Percentiles rank a stretch among this genome's conserved stretches.
These are phyloP conservation scores for Epizoanthus scotinus DNA, from an alignment of 92 coral and sea anemone genomes.

Conservation along the genomic window DNA sequence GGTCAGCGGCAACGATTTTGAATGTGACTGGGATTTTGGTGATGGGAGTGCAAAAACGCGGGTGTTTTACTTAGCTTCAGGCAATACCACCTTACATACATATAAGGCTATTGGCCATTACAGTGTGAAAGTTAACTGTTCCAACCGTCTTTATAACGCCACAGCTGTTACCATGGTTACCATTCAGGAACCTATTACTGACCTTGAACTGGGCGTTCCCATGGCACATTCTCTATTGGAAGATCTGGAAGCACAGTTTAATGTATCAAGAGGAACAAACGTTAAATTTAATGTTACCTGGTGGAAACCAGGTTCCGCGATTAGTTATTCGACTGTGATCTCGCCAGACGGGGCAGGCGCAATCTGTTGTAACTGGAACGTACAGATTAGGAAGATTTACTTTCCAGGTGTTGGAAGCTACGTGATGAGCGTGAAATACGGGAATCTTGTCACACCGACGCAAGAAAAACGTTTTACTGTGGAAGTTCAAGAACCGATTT, in stretches of 20 bases:
- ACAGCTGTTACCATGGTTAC: slow-evolving; percentile 36
- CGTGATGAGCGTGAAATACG: slow-evolving; percentile 45
- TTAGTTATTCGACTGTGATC: not conserved
- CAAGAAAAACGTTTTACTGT: slow-evolving; percentile 37
- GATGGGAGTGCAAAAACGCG: slow-evolving; percentile 39
- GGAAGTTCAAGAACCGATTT: slow-evolving; percentile 59
- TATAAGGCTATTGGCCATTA: slow-evolving; percentile 53
- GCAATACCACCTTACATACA: slow-evolving; percentile 44
- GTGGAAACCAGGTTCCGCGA: slow-evolving; percentile 27
- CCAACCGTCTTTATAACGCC: slow-evolving; percentile 72
- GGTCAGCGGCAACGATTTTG: slow-evolving; percentile 73
- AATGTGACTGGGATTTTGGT: slow-evolving; percentile 82
- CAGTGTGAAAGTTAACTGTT: slow-evolving; percentile 56
- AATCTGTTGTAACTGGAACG: slow-evolving; percentile 36
- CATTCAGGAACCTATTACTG: slow-evolving; percentile 68
- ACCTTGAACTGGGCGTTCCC: slow-evolving; percentile 47
- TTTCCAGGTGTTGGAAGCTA: slow-evolving; percentile 58
- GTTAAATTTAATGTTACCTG: slow-evolving; percentile 63
- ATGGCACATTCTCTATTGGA: slow-evolving; percentile 50
- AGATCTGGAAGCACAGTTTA: slow-evolving; percentile 42
- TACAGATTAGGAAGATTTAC: slow-evolving; percentile 23
- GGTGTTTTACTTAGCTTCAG: slow-evolving; percentile 54
- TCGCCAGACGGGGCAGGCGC: slow-evolving; percentile 35
- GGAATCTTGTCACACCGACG: slow-evolving; percentile 62
- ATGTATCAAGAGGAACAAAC: slow-evolving; percentile 59